Conservation (phyloP, 2,113 vertebrate genomes). For the Guaruba guarouba region DNA sequence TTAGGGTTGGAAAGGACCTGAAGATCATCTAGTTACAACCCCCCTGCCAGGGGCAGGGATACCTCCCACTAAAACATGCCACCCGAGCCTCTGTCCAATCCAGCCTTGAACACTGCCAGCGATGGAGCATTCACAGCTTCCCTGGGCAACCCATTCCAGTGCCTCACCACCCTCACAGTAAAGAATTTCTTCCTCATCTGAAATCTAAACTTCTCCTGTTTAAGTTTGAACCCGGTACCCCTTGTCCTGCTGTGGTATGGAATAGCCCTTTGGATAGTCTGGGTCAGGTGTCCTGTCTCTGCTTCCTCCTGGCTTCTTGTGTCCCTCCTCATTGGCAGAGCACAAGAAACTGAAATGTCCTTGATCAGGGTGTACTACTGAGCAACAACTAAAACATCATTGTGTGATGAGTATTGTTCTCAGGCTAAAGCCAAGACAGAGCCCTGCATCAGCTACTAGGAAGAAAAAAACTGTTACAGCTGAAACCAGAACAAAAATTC, state of each 20-base stretch:
- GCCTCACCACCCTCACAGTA: no score
- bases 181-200: no score
- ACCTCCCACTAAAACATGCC: no score
- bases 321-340: not conserved
- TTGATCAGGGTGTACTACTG: not conserved
- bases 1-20: no score
- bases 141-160: no score
- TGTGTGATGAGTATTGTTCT: not conserved
- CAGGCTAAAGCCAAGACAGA: not conserved
- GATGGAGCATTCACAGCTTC: no score
- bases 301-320: not conserved
- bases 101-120: no score
- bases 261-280: not conserved
- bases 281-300: not conserved
- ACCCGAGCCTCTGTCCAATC: no score
- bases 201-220: no score
- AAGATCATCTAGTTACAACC: no score
- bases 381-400: not conserved
- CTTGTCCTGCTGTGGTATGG: not conserved
- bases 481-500: not conserved
- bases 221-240: no score
- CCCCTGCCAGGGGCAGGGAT: no score
- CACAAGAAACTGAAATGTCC: not conserved
- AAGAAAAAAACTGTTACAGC: not conserved
- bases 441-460: not conserved